Evolutionary conservation across 1,140 invertebrate genomes (phyloP).

Genomic region (Solenopsis invicta): DNA sequence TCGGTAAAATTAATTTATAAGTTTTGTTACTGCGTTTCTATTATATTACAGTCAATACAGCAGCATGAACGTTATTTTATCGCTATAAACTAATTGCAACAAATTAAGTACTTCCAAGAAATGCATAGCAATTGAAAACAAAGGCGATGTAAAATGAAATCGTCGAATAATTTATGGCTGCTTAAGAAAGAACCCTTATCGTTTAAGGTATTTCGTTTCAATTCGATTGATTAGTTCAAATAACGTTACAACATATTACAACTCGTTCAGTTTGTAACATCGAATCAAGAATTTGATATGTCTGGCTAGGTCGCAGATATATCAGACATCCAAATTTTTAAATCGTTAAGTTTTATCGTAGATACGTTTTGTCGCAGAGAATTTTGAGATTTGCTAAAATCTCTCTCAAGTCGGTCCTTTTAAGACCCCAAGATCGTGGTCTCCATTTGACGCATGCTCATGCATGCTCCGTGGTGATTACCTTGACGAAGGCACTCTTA

Average conservation of each 20-base stretch:
- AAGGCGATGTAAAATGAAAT: background rate
- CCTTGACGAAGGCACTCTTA: too few species aligned
- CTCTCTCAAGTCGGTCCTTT: too few species aligned
- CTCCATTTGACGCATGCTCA: too few species aligned
- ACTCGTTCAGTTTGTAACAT: background rate
- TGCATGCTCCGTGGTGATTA: too few species aligned
- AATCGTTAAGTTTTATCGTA: background rate
- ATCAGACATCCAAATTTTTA: background rate
- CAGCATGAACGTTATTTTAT: background rate
- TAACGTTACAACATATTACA: background rate
- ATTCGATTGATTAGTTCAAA: constrained; percentile 7
- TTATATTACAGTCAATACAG: background rate
- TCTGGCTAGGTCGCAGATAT: background rate
- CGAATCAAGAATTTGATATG: constrained; percentile 1
- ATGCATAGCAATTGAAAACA: background rate
- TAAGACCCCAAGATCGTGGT: too few species aligned
- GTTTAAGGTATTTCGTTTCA: background rate
- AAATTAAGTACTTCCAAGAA: background rate
- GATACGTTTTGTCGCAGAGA: background rate
- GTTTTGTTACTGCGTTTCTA: background rate
- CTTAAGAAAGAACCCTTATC: background rate
- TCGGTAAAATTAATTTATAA: constrained; percentile 11
- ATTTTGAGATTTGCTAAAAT: background rate
- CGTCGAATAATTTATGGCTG: background rate
- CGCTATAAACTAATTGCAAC: background rate